Conservation (phyloP, 35 echinoderm and acorn worm species). For the Lytechinus pictus region DNA sequence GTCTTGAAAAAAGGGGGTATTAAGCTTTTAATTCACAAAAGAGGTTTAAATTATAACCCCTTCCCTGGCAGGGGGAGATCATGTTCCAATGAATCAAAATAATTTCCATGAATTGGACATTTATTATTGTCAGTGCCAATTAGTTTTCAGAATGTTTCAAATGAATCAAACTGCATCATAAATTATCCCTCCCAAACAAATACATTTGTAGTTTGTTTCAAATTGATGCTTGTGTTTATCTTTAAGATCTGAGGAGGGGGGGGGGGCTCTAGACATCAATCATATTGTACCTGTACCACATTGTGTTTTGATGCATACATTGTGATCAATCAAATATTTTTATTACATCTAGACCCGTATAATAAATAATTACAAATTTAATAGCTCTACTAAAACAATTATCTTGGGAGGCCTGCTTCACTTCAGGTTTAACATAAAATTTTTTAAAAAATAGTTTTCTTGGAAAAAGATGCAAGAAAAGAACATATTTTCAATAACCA, state of each 20-base stretch:
- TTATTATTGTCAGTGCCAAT: background rate
- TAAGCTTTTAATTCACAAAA: too few relatives aligned
- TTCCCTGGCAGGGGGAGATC: too few relatives aligned
- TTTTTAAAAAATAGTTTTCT: too few relatives aligned
- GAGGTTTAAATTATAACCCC: too few relatives aligned
- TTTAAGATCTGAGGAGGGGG: background rate
- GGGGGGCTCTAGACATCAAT: background rate
- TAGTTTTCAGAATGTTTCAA: background rate
- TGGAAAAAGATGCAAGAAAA: too few relatives aligned
- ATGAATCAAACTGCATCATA: background rate
- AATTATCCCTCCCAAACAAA: background rate
- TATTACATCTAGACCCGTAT: background rate
- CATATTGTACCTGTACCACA: background rate
- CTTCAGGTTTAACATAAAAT: too few relatives aligned
- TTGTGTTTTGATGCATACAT: background rate
- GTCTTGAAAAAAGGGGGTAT: too few relatives aligned
- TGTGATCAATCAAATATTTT: background rate
- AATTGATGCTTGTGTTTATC: background rate
- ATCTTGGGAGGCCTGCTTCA: too few relatives aligned
- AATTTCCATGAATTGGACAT: background rate
- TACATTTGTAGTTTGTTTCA: background rate
- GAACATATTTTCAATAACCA: too few relatives aligned
- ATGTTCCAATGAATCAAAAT: background rate
- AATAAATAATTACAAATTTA: too few relatives aligned
- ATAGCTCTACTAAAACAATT: too few relatives aligned